These are phyloP conservation scores for Peromyscus eremicus DNA, from an alignment of 2,797 vertebrate genomes.

Conservation along the genomic window DNA sequence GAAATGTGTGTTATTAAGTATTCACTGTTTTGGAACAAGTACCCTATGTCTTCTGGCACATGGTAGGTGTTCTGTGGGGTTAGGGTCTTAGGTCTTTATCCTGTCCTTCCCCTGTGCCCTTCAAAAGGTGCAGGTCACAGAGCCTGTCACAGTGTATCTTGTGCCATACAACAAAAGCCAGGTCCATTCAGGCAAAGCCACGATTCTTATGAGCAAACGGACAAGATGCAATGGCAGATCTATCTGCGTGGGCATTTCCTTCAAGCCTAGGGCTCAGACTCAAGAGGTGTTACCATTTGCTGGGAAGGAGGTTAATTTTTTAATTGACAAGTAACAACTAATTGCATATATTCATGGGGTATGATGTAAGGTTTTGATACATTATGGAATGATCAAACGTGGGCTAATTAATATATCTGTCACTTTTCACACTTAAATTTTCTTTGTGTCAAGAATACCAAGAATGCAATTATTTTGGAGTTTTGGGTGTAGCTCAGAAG, in stretches of 20 bases:
- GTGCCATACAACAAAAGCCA: not conserved
- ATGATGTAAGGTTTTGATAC: not conserved
- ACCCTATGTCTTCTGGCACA: not conserved
- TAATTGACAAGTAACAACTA: not conserved
- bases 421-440: not conserved
- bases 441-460: constrained; percentile 7
- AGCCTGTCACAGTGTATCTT: not conserved
- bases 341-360: not conserved
- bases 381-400: not conserved
- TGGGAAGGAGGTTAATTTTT: not conserved
- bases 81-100: not conserved
- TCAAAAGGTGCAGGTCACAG: not conserved
- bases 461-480: not conserved
- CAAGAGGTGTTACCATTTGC: not conserved
- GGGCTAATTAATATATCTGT: not conserved
- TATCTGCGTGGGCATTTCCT: not conserved
- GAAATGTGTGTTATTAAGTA: not conserved
- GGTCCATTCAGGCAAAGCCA: not conserved
- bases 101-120: not conserved
- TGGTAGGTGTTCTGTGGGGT: not conserved
- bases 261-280: not conserved
- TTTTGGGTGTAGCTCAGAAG: not conserved
- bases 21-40: not conserved
- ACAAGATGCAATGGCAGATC: not conserved
- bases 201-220: not conserved